These are phyloP conservation scores for Diarsia brunnea DNA, from an alignment of 2,888 invertebrate species.

Conservation along the genomic window DNA sequence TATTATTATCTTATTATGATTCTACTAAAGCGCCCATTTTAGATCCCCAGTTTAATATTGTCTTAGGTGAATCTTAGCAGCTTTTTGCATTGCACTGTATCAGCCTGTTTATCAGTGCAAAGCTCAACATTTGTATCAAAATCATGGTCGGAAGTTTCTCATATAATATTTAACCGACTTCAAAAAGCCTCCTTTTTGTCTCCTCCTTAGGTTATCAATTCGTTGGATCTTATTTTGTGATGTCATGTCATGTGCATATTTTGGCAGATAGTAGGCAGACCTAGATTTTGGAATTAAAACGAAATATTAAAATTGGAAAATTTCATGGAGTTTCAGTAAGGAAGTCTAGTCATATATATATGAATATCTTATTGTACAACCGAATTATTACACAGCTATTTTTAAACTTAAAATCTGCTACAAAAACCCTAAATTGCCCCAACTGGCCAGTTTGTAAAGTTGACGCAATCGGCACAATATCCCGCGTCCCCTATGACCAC, in stretches of 20 bases:
- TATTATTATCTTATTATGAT: too few relatives aligned
- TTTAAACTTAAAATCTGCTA: background rate
- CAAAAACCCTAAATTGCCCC: background rate
- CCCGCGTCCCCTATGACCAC: conserved; percentile 1
- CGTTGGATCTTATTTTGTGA: too few relatives aligned
- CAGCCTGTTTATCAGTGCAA: background rate
- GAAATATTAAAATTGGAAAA: too few relatives aligned
- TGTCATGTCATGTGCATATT: too few relatives aligned
- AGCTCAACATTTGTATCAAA: background rate
- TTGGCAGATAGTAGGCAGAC: too few relatives aligned
- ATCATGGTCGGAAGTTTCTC: background rate
- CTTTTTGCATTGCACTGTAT: background rate
- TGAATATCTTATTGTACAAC: too few relatives aligned
- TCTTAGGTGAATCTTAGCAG: background rate
- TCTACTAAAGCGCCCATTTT: too few relatives aligned
- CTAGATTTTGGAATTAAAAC: background rate
- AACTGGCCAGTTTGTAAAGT: background rate
- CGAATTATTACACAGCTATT: background rate
- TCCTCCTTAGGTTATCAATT: too few relatives aligned
- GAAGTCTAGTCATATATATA: too few relatives aligned
- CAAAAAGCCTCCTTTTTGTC: too few relatives aligned
- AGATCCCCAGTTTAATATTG: background rate
- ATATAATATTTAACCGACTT: too few relatives aligned
- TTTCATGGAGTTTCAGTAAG: too few relatives aligned
- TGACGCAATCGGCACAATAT: conserved; percentile 8